phyloP scores from a whole-genome alignment of 1,140 invertebrate genomes.

The Cyrtorhinus lividipennis region DNA sequence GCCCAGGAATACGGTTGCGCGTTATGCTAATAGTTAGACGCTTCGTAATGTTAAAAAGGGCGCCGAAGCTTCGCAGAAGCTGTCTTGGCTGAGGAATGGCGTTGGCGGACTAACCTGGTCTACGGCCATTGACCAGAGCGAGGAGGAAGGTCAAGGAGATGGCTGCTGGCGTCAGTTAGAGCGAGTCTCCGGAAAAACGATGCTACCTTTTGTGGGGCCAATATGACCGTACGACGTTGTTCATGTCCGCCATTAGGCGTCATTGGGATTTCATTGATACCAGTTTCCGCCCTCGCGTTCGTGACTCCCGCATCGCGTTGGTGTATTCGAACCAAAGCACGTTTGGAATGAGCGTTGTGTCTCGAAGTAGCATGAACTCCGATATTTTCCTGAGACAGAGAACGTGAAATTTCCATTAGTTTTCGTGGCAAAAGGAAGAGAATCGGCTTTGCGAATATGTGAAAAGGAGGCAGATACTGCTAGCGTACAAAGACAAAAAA shows the following conservation, averaged over 20 bases:
- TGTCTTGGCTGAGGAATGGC: too few species aligned
- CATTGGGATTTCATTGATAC: constrained; percentile 78
- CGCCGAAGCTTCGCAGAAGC: too few species aligned
- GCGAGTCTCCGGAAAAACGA: not conserved
- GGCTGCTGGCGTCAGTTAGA: not conserved
- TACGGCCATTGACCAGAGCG: too few species aligned
- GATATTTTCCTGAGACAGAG: constrained; percentile 70
- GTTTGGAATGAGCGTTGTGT: constrained; percentile 84
- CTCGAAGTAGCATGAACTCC: constrained; percentile 71
- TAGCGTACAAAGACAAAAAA: not conserved
- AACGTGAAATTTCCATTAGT: too few species aligned
- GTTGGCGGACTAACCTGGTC: too few species aligned
- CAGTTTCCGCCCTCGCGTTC: constrained; percentile 64
- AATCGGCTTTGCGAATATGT: constrained; percentile 3
- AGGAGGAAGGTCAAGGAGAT: not conserved
- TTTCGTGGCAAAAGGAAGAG: too few species aligned
- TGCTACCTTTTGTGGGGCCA: constrained; percentile 25
- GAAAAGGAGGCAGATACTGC: not conserved
- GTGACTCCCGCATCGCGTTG: constrained; percentile 64
- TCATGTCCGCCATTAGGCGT: constrained; percentile 30
- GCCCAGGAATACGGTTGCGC: too few species aligned
- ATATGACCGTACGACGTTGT: constrained; percentile 14
- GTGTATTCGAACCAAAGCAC: constrained; percentile 91
- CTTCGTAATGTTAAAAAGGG: too few species aligned
- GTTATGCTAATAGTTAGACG: too few species aligned